phyloP scores from a whole-genome alignment of 2,888 invertebrate species.

The Drosophila imparisetae region DNA sequence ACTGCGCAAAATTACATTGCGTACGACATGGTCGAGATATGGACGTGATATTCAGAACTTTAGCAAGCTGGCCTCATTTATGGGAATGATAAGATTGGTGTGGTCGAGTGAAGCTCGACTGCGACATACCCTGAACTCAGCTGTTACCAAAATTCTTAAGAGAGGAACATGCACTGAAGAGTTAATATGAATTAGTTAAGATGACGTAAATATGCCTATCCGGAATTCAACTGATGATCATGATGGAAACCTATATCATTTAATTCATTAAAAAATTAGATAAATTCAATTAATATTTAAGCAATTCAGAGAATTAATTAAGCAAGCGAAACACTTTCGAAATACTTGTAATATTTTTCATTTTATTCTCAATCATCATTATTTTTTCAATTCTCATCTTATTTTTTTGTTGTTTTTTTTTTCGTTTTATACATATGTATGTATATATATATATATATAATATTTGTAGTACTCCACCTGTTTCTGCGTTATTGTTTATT shows the following conservation, averaged over 20 bases:
- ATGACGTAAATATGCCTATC: background rate
- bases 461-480: constrained; percentile 61
- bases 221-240: background rate
- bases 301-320: background rate
- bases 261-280: background rate
- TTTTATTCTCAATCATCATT: constrained; percentile 63
- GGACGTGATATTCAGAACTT: background rate
- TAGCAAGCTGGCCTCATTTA: background rate
- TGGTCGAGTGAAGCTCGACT: background rate
- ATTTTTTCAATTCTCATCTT: constrained; percentile 36
- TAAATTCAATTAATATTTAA: background rate
- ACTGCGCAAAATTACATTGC: background rate
- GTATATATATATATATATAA: constrained; percentile 50
- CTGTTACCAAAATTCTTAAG: no score
- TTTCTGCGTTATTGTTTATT: constrained; percentile 49
- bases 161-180: background rate
- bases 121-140: background rate
- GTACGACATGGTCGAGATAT: background rate
- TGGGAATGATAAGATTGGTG: background rate
- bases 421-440: constrained; percentile 41
- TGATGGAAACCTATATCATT: background rate
- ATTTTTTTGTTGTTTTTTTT: constrained; percentile 18
- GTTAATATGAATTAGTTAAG: background rate
- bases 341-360: constrained; percentile 68
- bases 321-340: background rate